Conservation (phyloP, 2,113 vertebrate genomes). For the Edolisoma coerulescens region DNA sequence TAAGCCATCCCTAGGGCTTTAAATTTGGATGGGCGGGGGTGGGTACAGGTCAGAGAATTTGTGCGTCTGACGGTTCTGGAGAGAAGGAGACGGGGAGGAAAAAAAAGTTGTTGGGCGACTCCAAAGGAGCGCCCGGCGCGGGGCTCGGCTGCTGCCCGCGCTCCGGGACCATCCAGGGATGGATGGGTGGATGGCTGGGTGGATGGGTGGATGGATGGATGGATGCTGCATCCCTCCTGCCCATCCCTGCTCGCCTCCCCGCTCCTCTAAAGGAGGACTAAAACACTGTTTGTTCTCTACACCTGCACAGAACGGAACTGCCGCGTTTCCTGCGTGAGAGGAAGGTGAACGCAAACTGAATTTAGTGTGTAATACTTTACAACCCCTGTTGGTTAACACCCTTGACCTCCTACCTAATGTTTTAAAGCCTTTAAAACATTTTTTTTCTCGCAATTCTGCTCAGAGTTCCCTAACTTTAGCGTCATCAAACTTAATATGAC, state of each 20-base stretch:
- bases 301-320: conserved; percentile 62
- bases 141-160: conserved; percentile 5
- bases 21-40: not conserved
- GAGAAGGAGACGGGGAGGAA: not conserved
- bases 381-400: conserved; percentile 83
- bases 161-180: not conserved
- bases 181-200: not conserved
- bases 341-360: conserved; percentile 82
- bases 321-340: conserved; percentile 79
- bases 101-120: not conserved
- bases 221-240: not conserved
- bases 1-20: conserved; percentile 15
- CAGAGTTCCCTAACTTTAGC: conserved; percentile 87
- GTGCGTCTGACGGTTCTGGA: conserved; percentile 12
- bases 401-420: conserved; percentile 85
- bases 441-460: conserved; percentile 83
- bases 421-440: conserved; percentile 88
- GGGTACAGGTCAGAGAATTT: conserved; percentile 22
- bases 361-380: conserved; percentile 83
- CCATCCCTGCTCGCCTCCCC: conserved; percentile 29
- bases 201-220: not conserved
- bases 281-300: conserved; percentile 50
- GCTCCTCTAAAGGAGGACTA: not conserved
- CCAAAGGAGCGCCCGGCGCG: not conserved
- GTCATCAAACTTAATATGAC: conserved; percentile 93